These are phyloP conservation scores for Epistrophella euchroma DNA, from an alignment of 2,888 invertebrate species.

Conservation along the genomic window DNA sequence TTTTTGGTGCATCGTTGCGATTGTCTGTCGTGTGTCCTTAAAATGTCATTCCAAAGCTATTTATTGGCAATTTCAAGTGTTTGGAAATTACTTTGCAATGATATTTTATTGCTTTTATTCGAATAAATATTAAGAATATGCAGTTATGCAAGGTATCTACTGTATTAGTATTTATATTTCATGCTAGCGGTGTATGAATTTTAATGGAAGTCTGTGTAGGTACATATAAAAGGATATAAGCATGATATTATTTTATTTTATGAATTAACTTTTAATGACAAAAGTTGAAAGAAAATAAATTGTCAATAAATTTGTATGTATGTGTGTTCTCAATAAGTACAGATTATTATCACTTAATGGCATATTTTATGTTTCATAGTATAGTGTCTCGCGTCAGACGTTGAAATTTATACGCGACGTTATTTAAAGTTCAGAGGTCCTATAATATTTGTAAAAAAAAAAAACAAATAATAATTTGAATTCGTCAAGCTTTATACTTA, in stretches of 20 bases:
- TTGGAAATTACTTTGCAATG: conserved; percentile 55
- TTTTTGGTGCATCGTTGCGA: conserved; percentile 58
- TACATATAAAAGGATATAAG: background rate
- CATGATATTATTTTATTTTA: conserved; percentile 1
- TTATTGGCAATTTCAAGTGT: conserved; percentile 68
- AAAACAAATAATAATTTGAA: no score
- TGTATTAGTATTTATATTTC: background rate
- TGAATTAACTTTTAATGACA: conserved; percentile 20
- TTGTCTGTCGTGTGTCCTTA: conserved; percentile 53
- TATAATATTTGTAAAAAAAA: no score
- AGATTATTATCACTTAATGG: conserved; percentile 20
- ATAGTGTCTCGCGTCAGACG: background rate
- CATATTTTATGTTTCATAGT: background rate
- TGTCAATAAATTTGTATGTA: background rate
- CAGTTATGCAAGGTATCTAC: conserved; percentile 33
- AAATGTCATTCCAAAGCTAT: conserved; percentile 56
- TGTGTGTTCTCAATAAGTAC: background rate
- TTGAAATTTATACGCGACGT: background rate
- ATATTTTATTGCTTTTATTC: conserved; percentile 47
- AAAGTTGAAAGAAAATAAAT: background rate
- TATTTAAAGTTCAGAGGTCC: no score
- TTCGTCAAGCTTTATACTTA: no score
- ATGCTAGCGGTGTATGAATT: background rate
- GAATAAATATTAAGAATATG: conserved; percentile 48
- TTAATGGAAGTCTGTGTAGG: conserved; percentile 33